Evolutionary conservation across 2,113 vertebrate genomes (phyloP).

Genomic region (Lonchura striata): DNA sequence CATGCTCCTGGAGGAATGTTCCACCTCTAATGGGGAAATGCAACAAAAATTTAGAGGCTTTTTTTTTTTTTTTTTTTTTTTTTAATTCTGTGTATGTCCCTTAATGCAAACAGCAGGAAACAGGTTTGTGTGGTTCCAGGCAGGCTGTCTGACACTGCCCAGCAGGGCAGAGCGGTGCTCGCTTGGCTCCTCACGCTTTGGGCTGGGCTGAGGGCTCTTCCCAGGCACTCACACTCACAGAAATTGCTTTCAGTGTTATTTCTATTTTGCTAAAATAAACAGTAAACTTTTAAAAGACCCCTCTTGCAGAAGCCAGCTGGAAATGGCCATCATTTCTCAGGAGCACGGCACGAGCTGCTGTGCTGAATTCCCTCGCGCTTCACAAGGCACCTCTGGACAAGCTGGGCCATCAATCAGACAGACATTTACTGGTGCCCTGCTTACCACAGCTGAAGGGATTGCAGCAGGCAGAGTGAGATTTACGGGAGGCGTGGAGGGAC

Average conservation of each 20-base stretch:
- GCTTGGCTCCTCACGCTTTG: neutral
- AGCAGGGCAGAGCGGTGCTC: rapidly evolving
- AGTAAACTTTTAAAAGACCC: slow-evolving; percentile 30
- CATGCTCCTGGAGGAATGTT: neutral
- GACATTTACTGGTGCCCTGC: slow-evolving; percentile 53
- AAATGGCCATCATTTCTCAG: slow-evolving; percentile 42
- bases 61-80: neutral
- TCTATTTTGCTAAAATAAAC: slow-evolving; percentile 53
- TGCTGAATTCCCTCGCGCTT: slow-evolving; percentile 43
- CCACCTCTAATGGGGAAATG: neutral
- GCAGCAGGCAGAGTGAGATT: slow-evolving; percentile 19
- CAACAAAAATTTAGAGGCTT: neutral
- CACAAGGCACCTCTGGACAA: slow-evolving; percentile 40
- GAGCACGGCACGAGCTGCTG: neutral
- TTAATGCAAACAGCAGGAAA: neutral
- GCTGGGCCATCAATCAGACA: slow-evolving; percentile 47
- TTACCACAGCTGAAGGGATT: neutral
- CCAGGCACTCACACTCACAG: neutral
- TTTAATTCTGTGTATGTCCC: neutral
- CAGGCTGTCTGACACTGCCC: neutral
- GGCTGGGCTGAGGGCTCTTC: neutral
- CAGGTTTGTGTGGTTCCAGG: neutral
- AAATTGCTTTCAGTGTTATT: neutral
- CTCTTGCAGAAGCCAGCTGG: neutral
- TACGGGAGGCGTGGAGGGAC: neutral